These are phyloP conservation scores for Hydrozoanthus tunicans DNA, from an alignment of 64 coral and sea anemone species.

Conservation along the genomic window DNA sequence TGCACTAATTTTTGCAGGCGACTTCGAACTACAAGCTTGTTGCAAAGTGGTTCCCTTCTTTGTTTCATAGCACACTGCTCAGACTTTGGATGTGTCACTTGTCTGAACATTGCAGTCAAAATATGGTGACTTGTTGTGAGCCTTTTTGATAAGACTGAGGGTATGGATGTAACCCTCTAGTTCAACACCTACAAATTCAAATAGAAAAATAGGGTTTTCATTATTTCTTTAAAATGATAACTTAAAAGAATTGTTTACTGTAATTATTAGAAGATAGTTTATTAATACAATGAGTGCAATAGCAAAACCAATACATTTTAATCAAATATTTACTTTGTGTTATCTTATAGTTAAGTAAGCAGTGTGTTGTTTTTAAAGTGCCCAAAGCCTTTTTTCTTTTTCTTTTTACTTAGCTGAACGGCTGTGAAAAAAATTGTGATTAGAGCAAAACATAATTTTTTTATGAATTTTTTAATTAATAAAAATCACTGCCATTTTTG, in stretches of 20 bases:
- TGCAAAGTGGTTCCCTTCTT: slow-evolving; percentile 13
- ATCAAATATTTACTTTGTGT: slow-evolving; percentile 33
- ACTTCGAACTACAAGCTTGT: slow-evolving; percentile 23
- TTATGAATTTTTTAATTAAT: slow-evolving; percentile 7
- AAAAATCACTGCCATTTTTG: slow-evolving; percentile 60
- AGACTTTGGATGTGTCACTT: background rate
- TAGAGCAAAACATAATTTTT: too few relatives aligned
- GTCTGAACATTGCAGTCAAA: slow-evolving; percentile 44
- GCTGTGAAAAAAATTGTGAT: too few relatives aligned
- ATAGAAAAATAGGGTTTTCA: slow-evolving; percentile 19
- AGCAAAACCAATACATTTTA: slow-evolving; percentile 66
- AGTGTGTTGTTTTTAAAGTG: too few relatives aligned
- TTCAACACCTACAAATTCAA: slow-evolving; percentile 43
- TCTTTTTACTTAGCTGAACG: too few relatives aligned
- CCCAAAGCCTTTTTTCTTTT: too few relatives aligned
- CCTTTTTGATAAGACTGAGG: slow-evolving; percentile 39
- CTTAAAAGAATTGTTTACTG: slow-evolving; percentile 54
- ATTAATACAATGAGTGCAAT: slow-evolving; percentile 49
- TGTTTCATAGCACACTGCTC: slow-evolving; percentile 19
- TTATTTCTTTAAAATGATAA: slow-evolving; percentile 63
- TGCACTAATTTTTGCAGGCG: slow-evolving; percentile 38
- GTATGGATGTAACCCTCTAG: slow-evolving; percentile 41
- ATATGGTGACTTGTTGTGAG: slow-evolving; percentile 35
- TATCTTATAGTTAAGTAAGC: too few relatives aligned
- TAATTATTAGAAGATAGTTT: slow-evolving; percentile 9